phyloP scores from a whole-genome alignment of 2,888 invertebrate species.

The Cynaeus angustus region DNA sequence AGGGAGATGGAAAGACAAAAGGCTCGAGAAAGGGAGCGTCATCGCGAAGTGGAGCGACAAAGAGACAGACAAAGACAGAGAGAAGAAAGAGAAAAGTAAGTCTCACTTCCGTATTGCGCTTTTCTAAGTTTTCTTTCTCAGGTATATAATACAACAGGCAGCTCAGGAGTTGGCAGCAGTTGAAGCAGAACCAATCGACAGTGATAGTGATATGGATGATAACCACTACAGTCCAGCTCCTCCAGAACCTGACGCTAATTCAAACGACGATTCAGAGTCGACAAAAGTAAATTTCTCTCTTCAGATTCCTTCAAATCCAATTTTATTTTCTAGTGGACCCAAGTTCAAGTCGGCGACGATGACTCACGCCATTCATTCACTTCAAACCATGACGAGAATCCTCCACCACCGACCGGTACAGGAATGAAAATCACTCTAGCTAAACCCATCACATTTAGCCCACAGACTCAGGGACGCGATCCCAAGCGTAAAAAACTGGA shows the following conservation, averaged over 20 bases:
- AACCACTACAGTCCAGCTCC: constrained; percentile 68
- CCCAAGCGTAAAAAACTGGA: constrained; percentile 83
- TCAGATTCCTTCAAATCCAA: not conserved
- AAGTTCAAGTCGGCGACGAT: constrained; percentile 70
- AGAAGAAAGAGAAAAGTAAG: constrained; percentile 68
- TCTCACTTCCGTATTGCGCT: no score
- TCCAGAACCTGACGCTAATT: constrained; percentile 64
- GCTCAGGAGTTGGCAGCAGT: constrained; percentile 77
- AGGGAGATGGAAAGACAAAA: constrained; percentile 72
- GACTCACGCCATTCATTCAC: constrained; percentile 71
- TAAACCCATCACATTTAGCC: constrained; percentile 69
- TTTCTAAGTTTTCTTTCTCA: no score
- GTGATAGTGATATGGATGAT: constrained; percentile 75
- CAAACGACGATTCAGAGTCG: constrained; percentile 65
- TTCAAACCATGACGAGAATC: constrained; percentile 68
- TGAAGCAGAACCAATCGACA: constrained; percentile 84
- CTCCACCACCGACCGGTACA: constrained; percentile 62
- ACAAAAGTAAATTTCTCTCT: constrained; percentile 62
- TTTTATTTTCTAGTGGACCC: constrained; percentile 67
- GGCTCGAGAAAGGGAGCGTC: constrained; percentile 86
- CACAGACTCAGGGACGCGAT: constrained; percentile 70
- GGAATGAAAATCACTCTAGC: constrained; percentile 70
- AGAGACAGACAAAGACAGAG: constrained; percentile 67
- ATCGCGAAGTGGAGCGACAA: constrained; percentile 88
- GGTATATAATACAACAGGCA: constrained; percentile 71